Conservation (phyloP, 1,140 invertebrate species). For the Drosophila subobscura region DNA sequence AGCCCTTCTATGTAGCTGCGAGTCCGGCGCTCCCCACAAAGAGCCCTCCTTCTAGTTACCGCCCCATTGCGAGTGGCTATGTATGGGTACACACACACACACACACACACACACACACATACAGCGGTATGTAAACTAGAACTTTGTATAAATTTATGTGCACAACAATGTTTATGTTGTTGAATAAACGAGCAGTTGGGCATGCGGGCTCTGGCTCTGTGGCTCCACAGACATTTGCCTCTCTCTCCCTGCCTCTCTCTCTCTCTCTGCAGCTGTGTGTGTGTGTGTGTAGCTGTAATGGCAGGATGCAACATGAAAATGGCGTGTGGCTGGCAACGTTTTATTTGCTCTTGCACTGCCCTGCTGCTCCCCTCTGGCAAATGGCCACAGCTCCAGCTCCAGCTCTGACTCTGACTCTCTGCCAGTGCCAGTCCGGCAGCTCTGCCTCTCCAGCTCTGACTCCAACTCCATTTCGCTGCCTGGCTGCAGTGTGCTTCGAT, state of each 20-base stretch:
- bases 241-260: neutral
- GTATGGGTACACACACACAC: too few relatives aligned
- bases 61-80: too few relatives aligned
- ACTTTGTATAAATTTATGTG: slow-evolving; percentile 81
- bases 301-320: slow-evolving; percentile 81
- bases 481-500: neutral
- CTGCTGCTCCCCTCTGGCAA: slow-evolving; percentile 3
- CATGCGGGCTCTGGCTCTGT: slow-evolving; percentile 46
- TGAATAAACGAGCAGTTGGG: slow-evolving; percentile 80
- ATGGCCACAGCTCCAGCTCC: slow-evolving; percentile 1
- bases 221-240: slow-evolving; percentile 24
- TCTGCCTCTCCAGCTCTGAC: neutral
- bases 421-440: neutral
- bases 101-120: too few relatives aligned
- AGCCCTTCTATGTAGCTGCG: too few relatives aligned
- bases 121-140: slow-evolving; percentile 69
- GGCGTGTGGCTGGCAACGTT: slow-evolving; percentile 77
- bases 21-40: too few relatives aligned
- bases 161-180: slow-evolving; percentile 81
- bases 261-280: neutral
- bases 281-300: slow-evolving; percentile 53
- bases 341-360: slow-evolving; percentile 61
- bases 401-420: slow-evolving; percentile 17
- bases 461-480: slow-evolving; percentile 2
- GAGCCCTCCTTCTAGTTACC: neutral